Conservation (phyloP, 2,888 invertebrate genomes). For the Cataglyphis cursor region DNA sequence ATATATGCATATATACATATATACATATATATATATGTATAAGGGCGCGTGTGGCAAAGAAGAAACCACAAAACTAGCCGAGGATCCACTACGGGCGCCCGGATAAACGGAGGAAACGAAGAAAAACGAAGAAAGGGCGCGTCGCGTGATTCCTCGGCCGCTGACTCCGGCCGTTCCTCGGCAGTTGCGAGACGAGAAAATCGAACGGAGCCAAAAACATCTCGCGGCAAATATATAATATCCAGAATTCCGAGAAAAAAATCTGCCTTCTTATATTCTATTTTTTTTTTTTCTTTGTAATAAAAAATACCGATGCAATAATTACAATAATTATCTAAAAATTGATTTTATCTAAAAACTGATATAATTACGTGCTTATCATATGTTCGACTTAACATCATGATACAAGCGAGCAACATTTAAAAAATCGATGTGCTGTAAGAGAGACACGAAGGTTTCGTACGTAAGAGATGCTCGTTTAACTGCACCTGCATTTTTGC, state of each 20-base stretch:
- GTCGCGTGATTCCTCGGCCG: constrained; percentile 58
- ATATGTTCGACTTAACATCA: background rate
- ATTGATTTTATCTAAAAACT: background rate
- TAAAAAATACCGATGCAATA: background rate
- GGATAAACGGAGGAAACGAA: constrained; percentile 56
- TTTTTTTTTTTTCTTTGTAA: background rate
- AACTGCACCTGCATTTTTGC: constrained; percentile 85
- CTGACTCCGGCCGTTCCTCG: constrained; percentile 42
- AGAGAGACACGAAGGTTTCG: constrained; percentile 64
- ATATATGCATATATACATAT: background rate
- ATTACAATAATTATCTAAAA: background rate
- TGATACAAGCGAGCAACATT: background rate
- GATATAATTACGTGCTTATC: background rate
- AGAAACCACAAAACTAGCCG: constrained; percentile 54
- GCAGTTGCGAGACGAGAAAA: constrained; percentile 44
- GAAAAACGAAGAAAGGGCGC: constrained; percentile 50
- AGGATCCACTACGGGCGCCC: constrained; percentile 49
- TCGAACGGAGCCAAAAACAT: constrained; percentile 48
- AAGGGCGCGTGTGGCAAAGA: constrained; percentile 53
- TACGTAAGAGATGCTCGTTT: constrained; percentile 45
- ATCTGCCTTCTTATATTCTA: background rate
- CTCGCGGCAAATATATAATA: constrained; percentile 39
- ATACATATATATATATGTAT: background rate
- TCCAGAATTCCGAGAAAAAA: background rate
- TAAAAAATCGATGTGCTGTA: constrained; percentile 22